Percentiles rank a stretch among this genome's conserved stretches.
Evolutionary conservation across 2,888 invertebrate genomes (phyloP).

Genomic region (Orchesellides sinensis): DNA sequence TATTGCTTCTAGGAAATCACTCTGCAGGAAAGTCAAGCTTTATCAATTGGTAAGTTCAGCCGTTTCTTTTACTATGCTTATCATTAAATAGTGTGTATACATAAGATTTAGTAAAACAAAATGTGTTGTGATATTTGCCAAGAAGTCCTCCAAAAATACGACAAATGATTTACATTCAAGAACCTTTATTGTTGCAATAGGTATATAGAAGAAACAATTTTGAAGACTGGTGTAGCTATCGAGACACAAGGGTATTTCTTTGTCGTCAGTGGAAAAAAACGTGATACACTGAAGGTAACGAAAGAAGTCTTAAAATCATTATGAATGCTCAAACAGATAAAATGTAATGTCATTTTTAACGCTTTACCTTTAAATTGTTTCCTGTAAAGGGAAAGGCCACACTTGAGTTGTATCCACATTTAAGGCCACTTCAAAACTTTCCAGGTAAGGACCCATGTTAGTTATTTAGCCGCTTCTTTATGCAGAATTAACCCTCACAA

Average conservation of each 20-base stretch:
- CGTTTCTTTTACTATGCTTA: neutral
- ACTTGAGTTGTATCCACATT: slow-evolving; percentile 80
- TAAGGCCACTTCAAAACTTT: slow-evolving; percentile 79
- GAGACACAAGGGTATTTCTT: slow-evolving; percentile 81
- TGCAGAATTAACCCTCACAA: slow-evolving; percentile 66
- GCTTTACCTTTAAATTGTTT: neutral
- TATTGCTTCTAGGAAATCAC: slow-evolving; percentile 80
- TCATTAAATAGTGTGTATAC: neutral
- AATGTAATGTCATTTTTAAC: neutral
- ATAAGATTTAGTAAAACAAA: too few relatives aligned
- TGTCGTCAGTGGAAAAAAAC: slow-evolving; percentile 80
- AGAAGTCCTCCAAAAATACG: too few relatives aligned
- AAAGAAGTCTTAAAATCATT: too few relatives aligned
- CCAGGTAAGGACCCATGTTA: slow-evolving; percentile 76
- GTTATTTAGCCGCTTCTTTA: slow-evolving; percentile 11
- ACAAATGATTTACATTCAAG: too few relatives aligned
- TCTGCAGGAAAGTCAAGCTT: slow-evolving; percentile 81
- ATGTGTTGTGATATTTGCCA: too few relatives aligned
- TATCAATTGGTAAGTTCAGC: slow-evolving; percentile 79
- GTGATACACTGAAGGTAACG: slow-evolving; percentile 80
- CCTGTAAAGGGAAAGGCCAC: slow-evolving; percentile 81
- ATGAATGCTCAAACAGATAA: neutral
- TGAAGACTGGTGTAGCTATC: slow-evolving; percentile 81
- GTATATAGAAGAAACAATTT: slow-evolving; percentile 81
- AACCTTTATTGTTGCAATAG: slow-evolving; percentile 76